Evolutionary conservation across 2,888 invertebrate genomes (phyloP).

Genomic region (Galeopsomyia nigrocyanea): DNA sequence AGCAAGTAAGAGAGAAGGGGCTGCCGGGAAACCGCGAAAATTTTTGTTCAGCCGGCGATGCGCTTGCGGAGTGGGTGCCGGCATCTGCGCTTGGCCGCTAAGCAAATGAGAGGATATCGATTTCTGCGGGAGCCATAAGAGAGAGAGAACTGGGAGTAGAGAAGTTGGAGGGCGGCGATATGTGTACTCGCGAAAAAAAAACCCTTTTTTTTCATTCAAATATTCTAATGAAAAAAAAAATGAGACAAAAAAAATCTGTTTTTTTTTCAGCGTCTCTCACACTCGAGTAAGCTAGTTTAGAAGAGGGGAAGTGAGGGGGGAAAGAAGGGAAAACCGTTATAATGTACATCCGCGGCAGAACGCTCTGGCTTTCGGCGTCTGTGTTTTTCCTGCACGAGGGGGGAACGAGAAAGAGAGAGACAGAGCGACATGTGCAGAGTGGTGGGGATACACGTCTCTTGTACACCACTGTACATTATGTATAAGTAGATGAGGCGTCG

Average conservation of each 20-base stretch:
- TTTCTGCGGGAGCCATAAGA: conserved; percentile 10
- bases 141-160: not conserved
- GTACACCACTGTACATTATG: conserved; percentile 32
- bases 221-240: not conserved
- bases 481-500: conserved; percentile 37
- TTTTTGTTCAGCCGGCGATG: not conserved
- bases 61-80: not conserved
- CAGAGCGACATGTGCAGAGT: not conserved
- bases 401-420: conserved; percentile 14
- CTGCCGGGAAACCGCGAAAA: not conserved
- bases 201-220: not conserved
- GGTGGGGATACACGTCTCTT: not conserved
- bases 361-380: conserved; percentile 36
- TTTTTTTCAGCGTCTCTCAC: not conserved
- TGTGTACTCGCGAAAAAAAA: conserved; percentile 16
- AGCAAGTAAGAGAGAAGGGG: conserved; percentile 9
- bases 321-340: conserved; percentile 34
- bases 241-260: not conserved
- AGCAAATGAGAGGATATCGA: conserved; percentile 49
- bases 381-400: conserved; percentile 16
- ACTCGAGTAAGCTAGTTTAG: not conserved
- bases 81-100: conserved; percentile 30
- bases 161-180: not conserved
- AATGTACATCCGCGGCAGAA: conserved; percentile 34
- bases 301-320: not conserved